A percentile compares a stretch with the other conserved stretches of the same genome.
phyloP scores from a whole-genome alignment of 2,888 invertebrate genomes.

The Notodonta dromedarius region DNA sequence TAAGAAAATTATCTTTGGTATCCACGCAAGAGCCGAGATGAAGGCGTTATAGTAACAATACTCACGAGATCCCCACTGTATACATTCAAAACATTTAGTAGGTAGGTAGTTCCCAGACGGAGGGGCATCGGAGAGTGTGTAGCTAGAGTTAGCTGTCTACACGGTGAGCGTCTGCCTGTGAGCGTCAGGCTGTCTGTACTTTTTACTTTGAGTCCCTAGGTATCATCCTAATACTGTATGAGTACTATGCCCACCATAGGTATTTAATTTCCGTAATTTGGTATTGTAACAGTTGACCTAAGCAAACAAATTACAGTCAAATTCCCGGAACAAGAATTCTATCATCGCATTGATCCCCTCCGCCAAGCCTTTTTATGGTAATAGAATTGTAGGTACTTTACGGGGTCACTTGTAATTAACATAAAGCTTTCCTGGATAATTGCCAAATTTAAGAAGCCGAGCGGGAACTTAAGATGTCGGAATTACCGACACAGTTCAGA shows the following conservation, averaged over 20 bases:
- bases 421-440: conserved; percentile 58
- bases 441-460: conserved; percentile 52
- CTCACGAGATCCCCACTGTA: conserved; percentile 18
- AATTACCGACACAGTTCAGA: conserved; percentile 21
- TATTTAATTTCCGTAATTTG: too few relatives aligned
- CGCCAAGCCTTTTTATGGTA: background rate
- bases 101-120: conserved; percentile 1
- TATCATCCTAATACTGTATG: too few relatives aligned
- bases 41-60: conserved; percentile 28
- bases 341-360: background rate
- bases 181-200: too few relatives aligned
- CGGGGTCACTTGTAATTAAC: conserved; percentile 52
- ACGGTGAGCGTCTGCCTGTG: too few relatives aligned
- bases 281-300: too few relatives aligned
- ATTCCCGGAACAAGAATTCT: background rate
- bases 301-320: too few relatives aligned
- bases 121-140: background rate
- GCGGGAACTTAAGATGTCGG: conserved; percentile 14
- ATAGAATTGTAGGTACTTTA: conserved; percentile 10
- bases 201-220: too few relatives aligned
- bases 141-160: background rate
- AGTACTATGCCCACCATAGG: too few relatives aligned
- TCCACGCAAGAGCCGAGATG: conserved; percentile 23
- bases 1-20: conserved; percentile 45
- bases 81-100: conserved; percentile 14